phyloP scores from a whole-genome alignment of 1,140 invertebrate species.

The Branchinecta lynchi region DNA sequence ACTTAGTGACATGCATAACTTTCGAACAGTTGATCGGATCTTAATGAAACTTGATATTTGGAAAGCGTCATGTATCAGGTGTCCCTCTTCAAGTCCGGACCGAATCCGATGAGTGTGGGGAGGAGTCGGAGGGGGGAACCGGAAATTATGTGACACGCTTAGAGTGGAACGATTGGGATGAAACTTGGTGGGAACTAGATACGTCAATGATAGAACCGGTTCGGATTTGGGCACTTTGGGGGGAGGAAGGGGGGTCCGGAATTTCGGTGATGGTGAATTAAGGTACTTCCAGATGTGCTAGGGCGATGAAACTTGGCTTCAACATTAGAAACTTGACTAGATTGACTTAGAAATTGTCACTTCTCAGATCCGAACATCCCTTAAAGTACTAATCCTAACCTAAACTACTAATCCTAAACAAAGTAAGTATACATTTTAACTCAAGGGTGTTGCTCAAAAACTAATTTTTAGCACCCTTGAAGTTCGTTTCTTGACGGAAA shows the following conservation, averaged over 20 bases:
- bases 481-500: too few species aligned
- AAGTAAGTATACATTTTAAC: too few species aligned
- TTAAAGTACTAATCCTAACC: too few species aligned
- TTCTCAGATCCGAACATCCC: too few species aligned
- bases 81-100: background rate
- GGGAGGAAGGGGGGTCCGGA: background rate
- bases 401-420: too few species aligned
- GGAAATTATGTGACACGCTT: background rate
- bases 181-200: conserved; percentile 9
- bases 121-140: conserved; percentile 7
- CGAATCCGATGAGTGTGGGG: background rate
- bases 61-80: background rate
- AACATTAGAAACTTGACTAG: too few species aligned
- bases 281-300: conserved; percentile 4
- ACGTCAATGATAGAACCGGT: background rate
- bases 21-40: conserved; percentile 4
- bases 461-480: too few species aligned
- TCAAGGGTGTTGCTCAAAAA: too few species aligned
- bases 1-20: too few species aligned
- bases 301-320: too few species aligned
- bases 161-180: background rate
- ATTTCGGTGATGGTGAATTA: too few species aligned
- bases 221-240: background rate
- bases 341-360: too few species aligned
- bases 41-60: background rate